A percentile compares a stretch with the other conserved stretches of the same genome.
phyloP scores from a whole-genome alignment of 2,797 vertebrate genomes.

The Xenops minutus region DNA sequence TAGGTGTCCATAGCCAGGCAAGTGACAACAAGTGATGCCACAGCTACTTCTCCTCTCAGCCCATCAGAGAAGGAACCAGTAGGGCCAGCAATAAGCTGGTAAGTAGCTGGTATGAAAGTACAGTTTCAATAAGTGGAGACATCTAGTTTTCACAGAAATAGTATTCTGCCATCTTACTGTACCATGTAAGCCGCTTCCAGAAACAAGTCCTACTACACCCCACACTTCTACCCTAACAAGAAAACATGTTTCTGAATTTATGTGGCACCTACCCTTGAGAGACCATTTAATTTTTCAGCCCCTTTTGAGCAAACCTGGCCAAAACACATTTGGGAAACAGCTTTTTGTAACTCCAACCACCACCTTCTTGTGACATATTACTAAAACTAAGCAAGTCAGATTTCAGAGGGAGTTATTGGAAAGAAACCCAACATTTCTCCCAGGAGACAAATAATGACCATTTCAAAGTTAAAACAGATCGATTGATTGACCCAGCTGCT shows the following conservation, averaged over 20 bases:
- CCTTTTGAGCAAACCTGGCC: neutral
- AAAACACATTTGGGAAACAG: neutral
- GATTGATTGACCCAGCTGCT: neutral
- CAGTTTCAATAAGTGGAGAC: neutral
- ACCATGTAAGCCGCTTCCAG: neutral
- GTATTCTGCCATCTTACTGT: neutral
- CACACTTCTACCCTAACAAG: neutral
- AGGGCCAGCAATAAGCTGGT: neutral
- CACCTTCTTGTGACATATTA: neutral
- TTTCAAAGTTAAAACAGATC: neutral
- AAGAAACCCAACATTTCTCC: neutral
- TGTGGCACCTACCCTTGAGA: neutral
- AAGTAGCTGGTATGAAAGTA: neutral
- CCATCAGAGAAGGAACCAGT: neutral
- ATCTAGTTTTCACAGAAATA: neutral
- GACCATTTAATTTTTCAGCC: neutral
- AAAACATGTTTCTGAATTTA: fast-evolving
- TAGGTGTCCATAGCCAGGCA: neutral
- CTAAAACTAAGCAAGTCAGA: neutral
- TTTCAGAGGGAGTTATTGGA: neutral
- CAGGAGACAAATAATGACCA: neutral
- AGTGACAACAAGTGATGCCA: neutral
- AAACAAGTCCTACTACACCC: neutral
- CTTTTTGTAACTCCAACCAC: neutral
- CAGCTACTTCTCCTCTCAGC: neutral